phyloP scores from a whole-genome alignment of 2,797 vertebrate species.

The Gallinago solitaria region DNA sequence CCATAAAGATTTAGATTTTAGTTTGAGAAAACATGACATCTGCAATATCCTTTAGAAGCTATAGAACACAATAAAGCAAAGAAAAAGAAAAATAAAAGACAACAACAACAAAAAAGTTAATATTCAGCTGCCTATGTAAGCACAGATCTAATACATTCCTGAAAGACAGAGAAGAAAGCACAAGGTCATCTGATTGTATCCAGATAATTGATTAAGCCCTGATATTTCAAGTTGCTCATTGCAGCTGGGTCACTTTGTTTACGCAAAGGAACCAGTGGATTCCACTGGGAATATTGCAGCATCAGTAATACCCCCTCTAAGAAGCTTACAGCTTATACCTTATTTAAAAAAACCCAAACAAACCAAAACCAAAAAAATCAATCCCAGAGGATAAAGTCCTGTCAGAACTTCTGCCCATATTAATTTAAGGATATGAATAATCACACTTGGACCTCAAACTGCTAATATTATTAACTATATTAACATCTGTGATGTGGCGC shows the following conservation, averaged over 20 bases:
- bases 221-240: neutral
- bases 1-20: neutral
- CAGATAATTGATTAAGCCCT: neutral
- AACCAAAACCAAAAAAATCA: neutral
- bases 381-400: neutral
- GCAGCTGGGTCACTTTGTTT: neutral
- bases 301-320: neutral
- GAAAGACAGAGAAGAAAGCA: neutral
- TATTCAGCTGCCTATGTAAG: neutral
- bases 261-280: neutral
- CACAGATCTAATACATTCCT: neutral
- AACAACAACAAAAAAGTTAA: neutral
- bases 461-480: neutral
- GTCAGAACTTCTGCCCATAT: neutral
- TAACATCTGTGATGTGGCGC: neutral
- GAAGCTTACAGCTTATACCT: neutral
- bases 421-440: neutral
- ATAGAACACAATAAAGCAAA: neutral
- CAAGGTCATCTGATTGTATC: neutral
- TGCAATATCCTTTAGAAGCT: neutral
- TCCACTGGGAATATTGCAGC: neutral
- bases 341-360: neutral
- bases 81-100: neutral
- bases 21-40: neutral
- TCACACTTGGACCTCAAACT: neutral